Evolutionary conservation across 1,140 invertebrate genomes (phyloP).

Genomic region (Steinernema feltiae): DNA sequence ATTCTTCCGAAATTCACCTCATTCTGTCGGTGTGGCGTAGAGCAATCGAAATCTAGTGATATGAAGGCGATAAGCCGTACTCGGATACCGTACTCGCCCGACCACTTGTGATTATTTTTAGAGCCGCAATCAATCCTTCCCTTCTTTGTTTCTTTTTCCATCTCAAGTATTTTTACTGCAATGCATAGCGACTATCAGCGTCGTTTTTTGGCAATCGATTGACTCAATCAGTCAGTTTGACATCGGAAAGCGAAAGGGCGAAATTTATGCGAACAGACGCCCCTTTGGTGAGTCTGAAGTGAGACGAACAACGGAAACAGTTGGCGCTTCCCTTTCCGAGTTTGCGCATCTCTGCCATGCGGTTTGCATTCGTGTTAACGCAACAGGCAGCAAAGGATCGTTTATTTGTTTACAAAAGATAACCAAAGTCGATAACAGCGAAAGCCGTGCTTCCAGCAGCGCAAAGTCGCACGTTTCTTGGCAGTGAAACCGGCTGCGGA

Average conservation of each 20-base stretch:
- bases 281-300: not conserved
- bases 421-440: not conserved
- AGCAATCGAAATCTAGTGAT: too few species aligned
- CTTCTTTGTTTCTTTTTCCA: not conserved
- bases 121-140: not conserved
- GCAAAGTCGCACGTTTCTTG: too few species aligned
- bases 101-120: not conserved
- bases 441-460: too few species aligned
- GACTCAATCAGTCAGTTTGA: constrained; percentile 4
- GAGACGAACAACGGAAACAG: not conserved
- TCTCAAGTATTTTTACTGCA: not conserved
- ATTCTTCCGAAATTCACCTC: too few species aligned
- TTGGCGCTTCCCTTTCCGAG: not conserved
- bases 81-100: not conserved
- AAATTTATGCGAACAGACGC: constrained; percentile 12
- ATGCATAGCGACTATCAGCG: constrained; percentile 7
- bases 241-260: not conserved
- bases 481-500: not conserved
- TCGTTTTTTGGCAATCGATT: constrained; percentile 11
- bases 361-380: not conserved
- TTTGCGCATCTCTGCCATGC: not conserved
- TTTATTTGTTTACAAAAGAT: constrained; percentile 12
- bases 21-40: too few species aligned
- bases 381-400: not conserved
- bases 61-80: too few species aligned